Conservation (phyloP, 2,113 vertebrate genomes). For the Scatophagus argus region DNA sequence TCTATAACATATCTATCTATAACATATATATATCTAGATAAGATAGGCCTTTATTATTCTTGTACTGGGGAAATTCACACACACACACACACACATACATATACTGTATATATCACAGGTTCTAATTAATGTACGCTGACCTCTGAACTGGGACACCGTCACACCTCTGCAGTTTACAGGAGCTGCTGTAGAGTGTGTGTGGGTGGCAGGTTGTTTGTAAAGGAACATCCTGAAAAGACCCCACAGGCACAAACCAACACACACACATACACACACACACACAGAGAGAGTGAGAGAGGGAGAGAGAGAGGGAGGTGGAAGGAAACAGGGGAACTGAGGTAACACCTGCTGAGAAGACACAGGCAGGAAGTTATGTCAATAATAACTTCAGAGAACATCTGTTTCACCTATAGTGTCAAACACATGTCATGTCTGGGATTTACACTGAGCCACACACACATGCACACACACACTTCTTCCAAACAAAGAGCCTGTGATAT, state of each 20-base stretch:
- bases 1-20: too few species aligned
- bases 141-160: too few species aligned
- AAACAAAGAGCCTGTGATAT: not conserved
- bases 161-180: not conserved
- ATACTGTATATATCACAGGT: too few species aligned
- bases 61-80: too few species aligned
- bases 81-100: too few species aligned
- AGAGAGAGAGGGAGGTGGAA: constrained; percentile 22
- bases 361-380: constrained; percentile 27
- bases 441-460: not conserved
- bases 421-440: constrained; percentile 11
- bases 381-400: constrained; percentile 47
- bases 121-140: too few species aligned
- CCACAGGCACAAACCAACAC: not conserved
- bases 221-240: constrained; percentile 36
- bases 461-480: not conserved
- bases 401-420: constrained; percentile 23
- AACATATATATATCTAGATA: too few species aligned
- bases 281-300: too few species aligned
- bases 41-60: too few species aligned
- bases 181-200: not conserved
- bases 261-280: not conserved
- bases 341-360: constrained; percentile 54
- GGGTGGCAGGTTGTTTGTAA: constrained; percentile 35
- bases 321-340: constrained; percentile 23